Conservation (phyloP, 2,888 invertebrate species). For the Panzeria rudis region DNA sequence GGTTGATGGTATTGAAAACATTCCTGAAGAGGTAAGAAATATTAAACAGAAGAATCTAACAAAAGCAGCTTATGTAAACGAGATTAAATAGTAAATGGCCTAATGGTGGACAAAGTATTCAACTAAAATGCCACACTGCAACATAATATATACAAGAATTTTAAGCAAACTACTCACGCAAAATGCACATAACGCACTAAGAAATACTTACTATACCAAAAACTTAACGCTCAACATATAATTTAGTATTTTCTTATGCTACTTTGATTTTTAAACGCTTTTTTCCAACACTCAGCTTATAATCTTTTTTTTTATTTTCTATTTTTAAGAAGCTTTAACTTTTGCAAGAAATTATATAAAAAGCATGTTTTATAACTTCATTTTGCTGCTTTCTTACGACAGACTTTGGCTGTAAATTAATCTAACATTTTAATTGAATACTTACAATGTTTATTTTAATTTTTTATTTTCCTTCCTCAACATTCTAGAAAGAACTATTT, state of each 20-base stretch:
- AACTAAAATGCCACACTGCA: neutral
- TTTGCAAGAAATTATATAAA: neutral
- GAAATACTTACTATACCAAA: neutral
- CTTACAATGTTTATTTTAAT: neutral
- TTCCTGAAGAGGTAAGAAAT: constrained; percentile 69
- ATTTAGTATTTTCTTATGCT: neutral
- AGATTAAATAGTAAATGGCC: neutral
- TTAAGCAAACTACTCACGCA: neutral
- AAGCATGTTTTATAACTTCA: neutral
- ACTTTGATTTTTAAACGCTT: neutral
- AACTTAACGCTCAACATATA: neutral
- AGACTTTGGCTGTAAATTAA: no score
- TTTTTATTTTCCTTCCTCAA: neutral
- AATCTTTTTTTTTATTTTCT: no score
- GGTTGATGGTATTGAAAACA: constrained; percentile 74
- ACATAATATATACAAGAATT: neutral
- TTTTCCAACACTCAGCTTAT: neutral
- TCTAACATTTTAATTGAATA: no score
- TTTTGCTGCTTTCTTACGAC: neutral
- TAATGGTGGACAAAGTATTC: neutral
- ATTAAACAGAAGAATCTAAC: neutral
- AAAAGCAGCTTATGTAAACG: neutral
- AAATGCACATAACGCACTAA: neutral
- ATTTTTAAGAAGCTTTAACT: neutral
- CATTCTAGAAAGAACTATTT: constrained; percentile 75